Base-by-base conservation (phyloP, 2,888 invertebrate species). In the Meta bourneti region DNA sequence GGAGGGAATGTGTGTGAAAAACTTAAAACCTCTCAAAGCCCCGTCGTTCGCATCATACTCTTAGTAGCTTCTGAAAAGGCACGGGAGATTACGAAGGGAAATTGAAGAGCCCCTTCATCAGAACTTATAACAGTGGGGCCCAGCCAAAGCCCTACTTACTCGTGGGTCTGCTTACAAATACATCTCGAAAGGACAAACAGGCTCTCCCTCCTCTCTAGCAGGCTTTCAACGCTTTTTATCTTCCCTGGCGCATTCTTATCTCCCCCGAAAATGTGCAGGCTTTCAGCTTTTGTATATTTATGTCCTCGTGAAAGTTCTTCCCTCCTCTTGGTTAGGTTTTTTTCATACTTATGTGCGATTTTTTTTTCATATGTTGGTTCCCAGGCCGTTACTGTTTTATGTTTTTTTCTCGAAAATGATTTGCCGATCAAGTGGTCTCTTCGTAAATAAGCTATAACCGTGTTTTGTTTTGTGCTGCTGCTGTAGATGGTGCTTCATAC, bases 171-270 rank as follows among this genome's bases (percentile, higher is more conserved):
- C 89, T 88, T 89, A 77, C 89, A 89, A 89, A 83, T 89, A 87
- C 78, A 51, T 71, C 54, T 51, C 61, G n/a, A 48, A 86, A 75
- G 74, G 72, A 69, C 75, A 49, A n/a, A 52, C 54, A 20, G 69
- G 19, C 70, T 61, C 83, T 51, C 13, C 54, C 49, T 51, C 34
- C 72, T 52, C 74, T 13, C 69, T 34, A 34, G 34, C 34, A 34
- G 61, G 75, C 82, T 91, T 91, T 91, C 91, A 91, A 19, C 91
- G 77, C 78, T 82, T 71, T 83, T 89, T 89, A 87, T 91, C 91
- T 87, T 16, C 77, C 86, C 86, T 61, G 48, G 49, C 61, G 75
- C 81, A 78, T 78, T 72, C 91, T 87, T 87, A 91, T 91, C 91
- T 82, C 7, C 20, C 34, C 71, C 75, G 72, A 82, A 91, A 91